phyloP scores from a whole-genome alignment of 2,888 invertebrate species.

The Hetaerina titia region DNA sequence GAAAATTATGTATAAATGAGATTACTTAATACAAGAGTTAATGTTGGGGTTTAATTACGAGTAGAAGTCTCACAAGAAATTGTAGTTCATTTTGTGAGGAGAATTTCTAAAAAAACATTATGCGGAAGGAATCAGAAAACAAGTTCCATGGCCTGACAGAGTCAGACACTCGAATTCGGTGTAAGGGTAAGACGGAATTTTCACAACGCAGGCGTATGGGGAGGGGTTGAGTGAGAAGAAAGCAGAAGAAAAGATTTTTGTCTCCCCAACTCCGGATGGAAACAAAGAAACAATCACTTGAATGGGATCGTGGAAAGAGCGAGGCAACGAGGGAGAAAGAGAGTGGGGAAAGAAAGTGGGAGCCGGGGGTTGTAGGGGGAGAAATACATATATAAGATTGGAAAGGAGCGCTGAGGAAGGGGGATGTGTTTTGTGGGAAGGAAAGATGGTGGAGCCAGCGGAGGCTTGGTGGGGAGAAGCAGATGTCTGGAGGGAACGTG shows the following conservation, averaged over 20 bases:
- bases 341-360: neutral
- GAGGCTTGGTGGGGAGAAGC: neutral
- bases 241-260: neutral
- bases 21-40: neutral
- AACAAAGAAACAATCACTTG: slow-evolving; percentile 50
- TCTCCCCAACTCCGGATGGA: neutral
- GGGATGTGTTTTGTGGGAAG: neutral
- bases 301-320: slow-evolving; percentile 32
- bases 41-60: neutral
- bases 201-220: neutral
- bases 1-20: neutral
- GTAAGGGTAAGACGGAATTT: neutral
- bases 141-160: neutral
- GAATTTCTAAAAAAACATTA: neutral
- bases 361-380: neutral
- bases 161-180: neutral
- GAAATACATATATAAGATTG: neutral
- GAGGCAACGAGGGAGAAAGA: neutral
- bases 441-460: neutral
- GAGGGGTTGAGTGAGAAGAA: slow-evolving; percentile 10
- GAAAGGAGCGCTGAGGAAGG: neutral
- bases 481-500: slow-evolving; percentile 10
- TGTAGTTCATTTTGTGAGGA: neutral
- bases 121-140: neutral
- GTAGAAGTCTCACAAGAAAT: too few species aligned